A percentile compares a stretch with the other conserved stretches of the same genome.
phyloP scores from a whole-genome alignment of 2,113 vertebrate species.

The Pyrgilauda ruficollis region DNA sequence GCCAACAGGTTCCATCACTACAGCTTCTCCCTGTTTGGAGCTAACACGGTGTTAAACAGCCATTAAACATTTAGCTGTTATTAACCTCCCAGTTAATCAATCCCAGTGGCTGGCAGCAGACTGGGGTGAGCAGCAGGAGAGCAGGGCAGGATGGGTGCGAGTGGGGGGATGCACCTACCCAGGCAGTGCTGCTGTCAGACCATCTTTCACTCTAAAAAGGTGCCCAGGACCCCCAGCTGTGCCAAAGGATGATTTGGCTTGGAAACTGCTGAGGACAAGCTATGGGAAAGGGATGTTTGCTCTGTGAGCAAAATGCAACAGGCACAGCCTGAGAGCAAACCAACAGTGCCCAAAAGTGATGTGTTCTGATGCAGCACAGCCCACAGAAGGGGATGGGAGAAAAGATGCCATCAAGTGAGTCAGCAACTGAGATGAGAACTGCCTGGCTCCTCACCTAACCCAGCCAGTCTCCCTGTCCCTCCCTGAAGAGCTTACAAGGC shows the following conservation, averaged over 20 bases:
- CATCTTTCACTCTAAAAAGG: not conserved
- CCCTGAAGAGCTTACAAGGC: not conserved
- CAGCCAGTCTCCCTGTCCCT: not conserved
- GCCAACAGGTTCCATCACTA: not conserved
- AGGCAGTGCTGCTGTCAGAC: not conserved
- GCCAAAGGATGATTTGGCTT: too few species aligned
- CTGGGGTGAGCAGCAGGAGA: not conserved
- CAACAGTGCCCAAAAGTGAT: not conserved
- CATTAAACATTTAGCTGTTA: constrained; percentile 19
- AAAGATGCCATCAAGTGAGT: not conserved
- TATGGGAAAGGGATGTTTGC: not conserved
- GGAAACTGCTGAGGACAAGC: accelerated
- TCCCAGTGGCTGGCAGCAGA: not conserved
- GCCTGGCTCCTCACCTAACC: not conserved
- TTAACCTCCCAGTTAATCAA: constrained; percentile 13
- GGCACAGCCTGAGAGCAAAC: not conserved
- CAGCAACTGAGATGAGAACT: not conserved
- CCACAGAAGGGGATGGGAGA: not conserved
- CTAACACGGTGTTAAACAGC: not conserved
- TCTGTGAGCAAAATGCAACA: not conserved
- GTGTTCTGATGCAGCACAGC: not conserved
- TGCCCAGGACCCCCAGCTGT: accelerated
- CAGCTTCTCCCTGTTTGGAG: not conserved
- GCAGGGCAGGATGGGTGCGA: not conserved
- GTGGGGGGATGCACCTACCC: not conserved